Evolutionary conservation across 2,888 invertebrate genomes (phyloP).

Genomic region (Latrodectus elegans): DNA sequence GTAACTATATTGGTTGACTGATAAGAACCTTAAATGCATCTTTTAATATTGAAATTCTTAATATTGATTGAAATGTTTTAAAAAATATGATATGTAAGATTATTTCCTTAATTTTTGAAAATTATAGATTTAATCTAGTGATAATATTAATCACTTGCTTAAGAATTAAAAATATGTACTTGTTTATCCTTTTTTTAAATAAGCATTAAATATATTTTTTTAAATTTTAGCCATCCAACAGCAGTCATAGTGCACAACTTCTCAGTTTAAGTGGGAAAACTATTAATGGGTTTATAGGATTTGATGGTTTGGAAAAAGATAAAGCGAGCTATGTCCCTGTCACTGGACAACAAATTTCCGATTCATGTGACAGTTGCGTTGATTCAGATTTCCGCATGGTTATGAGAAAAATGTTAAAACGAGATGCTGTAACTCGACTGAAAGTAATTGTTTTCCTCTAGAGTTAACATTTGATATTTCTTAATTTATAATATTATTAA

Average conservation of each 20-base stretch:
- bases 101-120: too few species aligned
- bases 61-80: background rate
- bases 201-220: conserved; percentile 5
- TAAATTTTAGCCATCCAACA: conserved; percentile 87
- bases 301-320: conserved; percentile 79
- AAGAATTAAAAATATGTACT: too few species aligned
- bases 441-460: conserved; percentile 79
- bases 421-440: conserved; percentile 90
- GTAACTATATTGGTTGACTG: conserved; percentile 11
- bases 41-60: background rate
- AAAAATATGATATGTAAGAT: background rate
- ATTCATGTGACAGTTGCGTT: conserved; percentile 81
- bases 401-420: conserved; percentile 90
- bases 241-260: conserved; percentile 90
- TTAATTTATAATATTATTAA: too few species aligned
- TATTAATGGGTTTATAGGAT: conserved; percentile 80
- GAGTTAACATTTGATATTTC: too few species aligned
- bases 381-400: conserved; percentile 85
- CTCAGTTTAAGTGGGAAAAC: conserved; percentile 78
- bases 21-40: background rate
- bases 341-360: conserved; percentile 75
- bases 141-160: too few species aligned
- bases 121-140: too few species aligned
- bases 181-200: too few species aligned
- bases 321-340: conserved; percentile 79